Evolutionary conservation across 2,113 vertebrate species (phyloP).

Genomic region (Hypomesus transpacificus): DNA sequence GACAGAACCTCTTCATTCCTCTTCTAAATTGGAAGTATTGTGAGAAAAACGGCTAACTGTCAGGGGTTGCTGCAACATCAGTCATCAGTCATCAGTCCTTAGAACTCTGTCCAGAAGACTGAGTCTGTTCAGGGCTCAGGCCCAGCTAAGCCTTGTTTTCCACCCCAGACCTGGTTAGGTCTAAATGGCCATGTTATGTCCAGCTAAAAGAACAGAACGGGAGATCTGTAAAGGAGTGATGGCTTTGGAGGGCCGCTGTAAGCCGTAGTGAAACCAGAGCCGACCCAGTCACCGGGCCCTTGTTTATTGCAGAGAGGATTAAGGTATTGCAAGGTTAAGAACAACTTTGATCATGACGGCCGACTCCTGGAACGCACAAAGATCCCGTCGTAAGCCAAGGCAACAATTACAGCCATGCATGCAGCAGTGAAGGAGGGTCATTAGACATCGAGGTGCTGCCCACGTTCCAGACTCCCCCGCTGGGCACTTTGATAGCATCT

Average conservation of each 20-base stretch:
- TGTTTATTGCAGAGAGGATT: slow-evolving; percentile 47
- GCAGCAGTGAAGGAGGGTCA: slow-evolving; percentile 38
- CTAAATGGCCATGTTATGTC: slow-evolving; percentile 23
- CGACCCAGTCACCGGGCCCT: slow-evolving; percentile 35
- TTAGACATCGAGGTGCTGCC: slow-evolving; percentile 46
- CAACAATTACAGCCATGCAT: slow-evolving; percentile 53
- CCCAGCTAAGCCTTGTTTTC: slow-evolving; percentile 18
- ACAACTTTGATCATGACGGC: slow-evolving; percentile 64
- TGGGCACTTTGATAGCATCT: slow-evolving; percentile 59
- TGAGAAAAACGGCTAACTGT: slow-evolving; percentile 11
- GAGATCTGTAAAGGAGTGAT: slow-evolving; percentile 31
- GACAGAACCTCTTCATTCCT: slow-evolving; percentile 42
- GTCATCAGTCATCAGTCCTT: slow-evolving; percentile 32
- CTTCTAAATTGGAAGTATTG: slow-evolving; percentile 21
- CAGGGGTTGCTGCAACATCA: slow-evolving; percentile 10
- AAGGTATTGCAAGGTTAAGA: slow-evolving; percentile 40
- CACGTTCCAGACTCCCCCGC: slow-evolving; percentile 39
- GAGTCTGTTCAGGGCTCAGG: not conserved
- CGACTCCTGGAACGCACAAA: slow-evolving; percentile 54
- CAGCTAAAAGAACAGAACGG: slow-evolving; percentile 27
- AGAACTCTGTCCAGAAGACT: slow-evolving; percentile 6
- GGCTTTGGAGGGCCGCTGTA: slow-evolving; percentile 43
- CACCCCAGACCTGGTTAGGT: slow-evolving; percentile 24
- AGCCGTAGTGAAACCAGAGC: slow-evolving; percentile 50
- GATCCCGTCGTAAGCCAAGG: slow-evolving; percentile 53